Evolutionary conservation across 2,888 invertebrate genomes (phyloP).

Genomic region (Pollenia griseotomentosa): DNA sequence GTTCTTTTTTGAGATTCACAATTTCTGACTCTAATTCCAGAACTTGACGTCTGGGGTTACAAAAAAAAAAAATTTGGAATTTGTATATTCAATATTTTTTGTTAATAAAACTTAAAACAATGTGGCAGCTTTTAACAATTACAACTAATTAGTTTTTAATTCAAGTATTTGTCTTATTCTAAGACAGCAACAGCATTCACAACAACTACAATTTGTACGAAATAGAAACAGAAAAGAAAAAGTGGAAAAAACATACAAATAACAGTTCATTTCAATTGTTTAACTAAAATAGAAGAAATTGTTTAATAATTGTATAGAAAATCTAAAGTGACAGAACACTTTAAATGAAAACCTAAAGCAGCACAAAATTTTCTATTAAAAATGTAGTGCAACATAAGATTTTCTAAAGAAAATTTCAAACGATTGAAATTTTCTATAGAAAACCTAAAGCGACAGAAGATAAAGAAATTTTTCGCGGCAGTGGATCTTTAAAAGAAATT

Average conservation of each 20-base stretch:
- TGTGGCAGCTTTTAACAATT: neutral
- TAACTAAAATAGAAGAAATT: neutral
- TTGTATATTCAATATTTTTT: neutral
- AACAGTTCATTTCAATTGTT: neutral
- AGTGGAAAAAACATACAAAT: conserved; percentile 12
- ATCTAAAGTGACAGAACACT: too few relatives aligned
- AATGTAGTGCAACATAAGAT: too few relatives aligned
- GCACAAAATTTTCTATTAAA: too few relatives aligned
- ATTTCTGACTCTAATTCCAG: conserved; percentile 86
- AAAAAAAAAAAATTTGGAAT: neutral
- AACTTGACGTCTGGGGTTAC: conserved; percentile 83
- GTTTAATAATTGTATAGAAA: neutral
- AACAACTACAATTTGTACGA: conserved; percentile 48
- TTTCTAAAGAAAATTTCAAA: too few relatives aligned
- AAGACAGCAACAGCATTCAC: conserved; percentile 70
- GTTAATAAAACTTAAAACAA: neutral
- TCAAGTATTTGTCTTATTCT: conserved; percentile 66
- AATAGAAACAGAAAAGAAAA: neutral
- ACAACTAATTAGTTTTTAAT: conserved; percentile 51
- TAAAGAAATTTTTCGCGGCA: too few relatives aligned
- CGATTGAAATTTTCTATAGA: too few relatives aligned
- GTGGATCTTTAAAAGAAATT: too few relatives aligned
- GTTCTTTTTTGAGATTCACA: conserved; percentile 87
- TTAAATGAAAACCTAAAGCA: too few relatives aligned
- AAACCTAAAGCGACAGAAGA: too few relatives aligned